These are phyloP conservation scores for Coregonus sp. DNA, from an alignment of 2,797 vertebrate genomes.

Conservation along the genomic window DNA sequence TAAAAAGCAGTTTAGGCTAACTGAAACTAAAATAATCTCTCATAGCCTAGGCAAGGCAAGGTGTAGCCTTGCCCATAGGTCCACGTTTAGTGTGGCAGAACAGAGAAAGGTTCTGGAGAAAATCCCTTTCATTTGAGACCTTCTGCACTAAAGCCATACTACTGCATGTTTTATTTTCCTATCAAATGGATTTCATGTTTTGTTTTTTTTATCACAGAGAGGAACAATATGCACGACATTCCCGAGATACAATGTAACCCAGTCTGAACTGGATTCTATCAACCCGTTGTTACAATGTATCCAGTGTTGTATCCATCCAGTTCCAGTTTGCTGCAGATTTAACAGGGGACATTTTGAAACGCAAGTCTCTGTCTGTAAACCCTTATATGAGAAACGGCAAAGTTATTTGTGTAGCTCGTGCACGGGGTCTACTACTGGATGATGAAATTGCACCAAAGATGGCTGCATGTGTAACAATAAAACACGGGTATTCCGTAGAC, in stretches of 20 bases:
- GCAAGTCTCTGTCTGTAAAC: neutral
- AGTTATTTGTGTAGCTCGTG: neutral
- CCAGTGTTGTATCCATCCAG: neutral
- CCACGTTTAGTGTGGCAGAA: neutral
- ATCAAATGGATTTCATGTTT: neutral
- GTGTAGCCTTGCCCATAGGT: neutral
- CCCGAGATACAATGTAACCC: slow-evolving; percentile 34
- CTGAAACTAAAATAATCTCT: no score
- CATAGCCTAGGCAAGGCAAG: neutral
- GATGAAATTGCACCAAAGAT: slow-evolving; percentile 70
- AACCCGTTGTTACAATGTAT: slow-evolving; percentile 37
- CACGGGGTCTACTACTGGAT: slow-evolving; percentile 33
- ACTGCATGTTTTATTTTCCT: neutral
- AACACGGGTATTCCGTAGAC: slow-evolving; percentile 25
- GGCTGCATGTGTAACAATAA: slow-evolving; percentile 62
- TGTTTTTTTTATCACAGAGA: neutral
- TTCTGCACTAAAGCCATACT: neutral
- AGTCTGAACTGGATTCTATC: slow-evolving; percentile 49
- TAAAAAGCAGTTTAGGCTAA: no score
- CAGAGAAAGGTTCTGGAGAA: neutral
- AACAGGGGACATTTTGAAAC: neutral
- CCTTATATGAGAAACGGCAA: neutral
- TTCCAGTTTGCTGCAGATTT: neutral
- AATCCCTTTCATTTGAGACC: neutral
- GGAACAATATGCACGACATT: neutral